Base-by-base conservation (phyloP, 1,140 invertebrate species). In the Drosophila lacertosa region DNA sequence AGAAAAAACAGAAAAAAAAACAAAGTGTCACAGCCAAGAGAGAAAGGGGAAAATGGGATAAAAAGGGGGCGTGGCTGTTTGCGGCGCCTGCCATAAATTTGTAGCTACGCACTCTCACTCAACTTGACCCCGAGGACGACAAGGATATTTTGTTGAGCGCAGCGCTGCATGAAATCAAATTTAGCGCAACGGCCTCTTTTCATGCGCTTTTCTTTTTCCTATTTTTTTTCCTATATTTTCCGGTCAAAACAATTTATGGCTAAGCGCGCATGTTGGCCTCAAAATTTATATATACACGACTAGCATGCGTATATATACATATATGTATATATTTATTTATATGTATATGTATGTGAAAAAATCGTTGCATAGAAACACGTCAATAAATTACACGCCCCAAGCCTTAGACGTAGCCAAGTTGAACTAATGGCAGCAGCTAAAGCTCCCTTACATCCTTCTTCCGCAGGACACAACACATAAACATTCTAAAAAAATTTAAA, bases 161-260 rank as follows among this genome's bases (percentile, higher is more conserved):
- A 83, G 58, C 54, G 80, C 80, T 83, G 79, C 79, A 83, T 83
- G 75, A 83, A 83, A 83, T 84, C 75, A 83, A 83, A 84, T 83
- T 83, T 75, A 84, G 79, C 80, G 71, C 79, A 78, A 75, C 79
- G 80, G 55, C 42, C 77, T 65, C 60, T 45, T 63, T 83, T 45
- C 53, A 53, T 32, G 45, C 70, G 39, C 29, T 54, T 67, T 72
- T 50, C 39, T 39, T 29, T 16, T 58, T 62, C 42, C n/a, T 55
- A 40, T 58, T 67, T 73, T 73, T 60, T 55, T 69, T 40, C 71
- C 32, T 71, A n/a, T n/a, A n/a, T 39, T 64, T 54, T 65, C 55
- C 53, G 44, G 50, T 51, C 80, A 79, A 54, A 40, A 65, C 80
- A 83, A 83, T 84, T 83, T 84, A 83, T 83, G 80, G 71, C 71